Conservation (phyloP, 2,888 invertebrate species). For the Athetis lepigone region DNA sequence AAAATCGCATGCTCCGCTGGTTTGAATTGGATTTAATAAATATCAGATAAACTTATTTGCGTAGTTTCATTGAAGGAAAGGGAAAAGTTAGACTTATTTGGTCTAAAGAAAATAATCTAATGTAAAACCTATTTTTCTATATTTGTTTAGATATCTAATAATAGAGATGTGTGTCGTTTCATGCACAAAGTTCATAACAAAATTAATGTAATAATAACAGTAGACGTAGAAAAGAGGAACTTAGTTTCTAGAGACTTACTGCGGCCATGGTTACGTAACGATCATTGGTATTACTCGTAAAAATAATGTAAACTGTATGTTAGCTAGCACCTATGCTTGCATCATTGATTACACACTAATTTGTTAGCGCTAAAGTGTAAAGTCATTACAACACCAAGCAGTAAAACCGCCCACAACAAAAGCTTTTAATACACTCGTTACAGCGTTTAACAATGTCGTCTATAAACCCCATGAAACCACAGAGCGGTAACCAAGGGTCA, state of each 20-base stretch:
- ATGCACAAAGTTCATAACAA: conserved; percentile 1
- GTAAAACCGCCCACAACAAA: conserved; percentile 33
- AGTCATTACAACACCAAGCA: conserved; percentile 16
- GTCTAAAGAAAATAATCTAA: background rate
- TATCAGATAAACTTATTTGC: conserved; percentile 23
- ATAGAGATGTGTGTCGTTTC: conserved; percentile 1
- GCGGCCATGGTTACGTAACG: background rate
- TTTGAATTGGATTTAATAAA: conserved; percentile 34
- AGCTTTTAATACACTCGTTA: conserved; percentile 45
- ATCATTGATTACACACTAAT: conserved; percentile 12
- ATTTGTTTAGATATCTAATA: background rate
- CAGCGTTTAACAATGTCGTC: conserved; percentile 26
- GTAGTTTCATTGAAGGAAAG: conserved; percentile 5
- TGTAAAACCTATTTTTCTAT: background rate
- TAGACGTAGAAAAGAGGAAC: background rate
- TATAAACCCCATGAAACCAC: conserved; percentile 11
- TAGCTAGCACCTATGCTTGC: background rate
- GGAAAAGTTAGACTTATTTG: background rate
- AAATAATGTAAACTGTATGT: background rate
- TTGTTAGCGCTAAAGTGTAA: conserved; percentile 25
- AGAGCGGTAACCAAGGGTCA: conserved; percentile 28
- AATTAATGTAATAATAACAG: conserved; percentile 3
- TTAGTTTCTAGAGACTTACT: background rate
- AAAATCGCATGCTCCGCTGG: conserved; percentile 47
- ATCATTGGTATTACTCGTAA: background rate